A percentile compares a stretch with the other conserved stretches of the same genome.
Evolutionary conservation across 2,888 invertebrate species (phyloP).

Genomic region (Phorcus lineatus): DNA sequence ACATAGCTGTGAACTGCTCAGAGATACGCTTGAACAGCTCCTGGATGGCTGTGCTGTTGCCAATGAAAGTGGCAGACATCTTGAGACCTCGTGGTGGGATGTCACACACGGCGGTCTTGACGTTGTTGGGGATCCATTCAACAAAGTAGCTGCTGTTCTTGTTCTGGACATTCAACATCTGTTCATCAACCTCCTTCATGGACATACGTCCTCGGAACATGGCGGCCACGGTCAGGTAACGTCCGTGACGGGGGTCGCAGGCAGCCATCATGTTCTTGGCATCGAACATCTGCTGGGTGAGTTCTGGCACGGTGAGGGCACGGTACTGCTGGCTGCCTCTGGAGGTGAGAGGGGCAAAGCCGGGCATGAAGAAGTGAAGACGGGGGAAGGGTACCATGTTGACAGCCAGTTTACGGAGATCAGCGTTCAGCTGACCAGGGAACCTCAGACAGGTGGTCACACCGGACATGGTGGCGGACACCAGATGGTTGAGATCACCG

Average conservation of each 20-base stretch:
- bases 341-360: conserved; percentile 47
- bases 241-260: not conserved
- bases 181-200: conserved; percentile 57
- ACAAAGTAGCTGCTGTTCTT: conserved; percentile 52
- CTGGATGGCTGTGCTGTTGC: conserved; percentile 59
- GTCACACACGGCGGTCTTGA: not conserved
- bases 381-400: conserved; percentile 11
- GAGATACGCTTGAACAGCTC: conserved; percentile 45
- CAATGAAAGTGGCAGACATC: conserved; percentile 87
- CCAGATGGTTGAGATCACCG: conserved; percentile 91
- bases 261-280: conserved; percentile 10
- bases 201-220: conserved; percentile 74
- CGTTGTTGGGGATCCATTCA: conserved; percentile 10
- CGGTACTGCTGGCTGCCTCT: conserved; percentile 4
- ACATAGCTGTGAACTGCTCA: conserved; percentile 85
- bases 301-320: conserved; percentile 4
- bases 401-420: not conserved
- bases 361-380: conserved; percentile 48
- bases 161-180: conserved; percentile 87
- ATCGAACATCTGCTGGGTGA: conserved; percentile 2
- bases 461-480: conserved; percentile 78
- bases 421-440: not conserved
- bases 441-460: conserved; percentile 4
- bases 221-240: conserved; percentile 49
- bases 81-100: conserved; percentile 74